Evolutionary conservation across 2,888 invertebrate genomes (phyloP).

Genomic region (Xanthia icteritia): DNA sequence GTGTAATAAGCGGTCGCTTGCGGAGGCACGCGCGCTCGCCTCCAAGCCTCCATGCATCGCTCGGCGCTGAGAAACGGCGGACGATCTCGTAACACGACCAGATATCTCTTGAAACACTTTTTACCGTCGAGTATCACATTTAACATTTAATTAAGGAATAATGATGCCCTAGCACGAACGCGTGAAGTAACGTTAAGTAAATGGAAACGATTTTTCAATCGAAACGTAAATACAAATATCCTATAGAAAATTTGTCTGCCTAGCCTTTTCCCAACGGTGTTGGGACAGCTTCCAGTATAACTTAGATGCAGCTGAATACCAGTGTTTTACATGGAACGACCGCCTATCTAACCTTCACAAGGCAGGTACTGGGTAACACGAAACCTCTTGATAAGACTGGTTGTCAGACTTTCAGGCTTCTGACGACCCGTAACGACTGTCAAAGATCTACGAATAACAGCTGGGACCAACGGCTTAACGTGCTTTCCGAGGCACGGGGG

Average conservation of each 20-base stretch:
- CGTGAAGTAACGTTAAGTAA: background rate
- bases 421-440: no score
- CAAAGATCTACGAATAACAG: background rate
- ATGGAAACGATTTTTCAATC: background rate
- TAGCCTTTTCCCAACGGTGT: background rate
- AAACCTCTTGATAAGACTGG: background rate
- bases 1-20: slow-evolving; percentile 77
- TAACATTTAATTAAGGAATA: slow-evolving; percentile 36
- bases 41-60: slow-evolving; percentile 44
- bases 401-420: no score
- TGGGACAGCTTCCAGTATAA: background rate
- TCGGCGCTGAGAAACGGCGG: slow-evolving; percentile 67
- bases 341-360: background rate
- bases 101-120: slow-evolving; percentile 43
- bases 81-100: slow-evolving; percentile 64
- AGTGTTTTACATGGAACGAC: background rate
- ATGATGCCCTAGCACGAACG: background rate
- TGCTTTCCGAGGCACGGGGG: background rate
- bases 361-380: background rate
- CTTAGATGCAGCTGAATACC: background rate
- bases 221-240: background rate
- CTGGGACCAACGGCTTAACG: background rate
- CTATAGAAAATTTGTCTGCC: background rate
- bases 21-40: slow-evolving; percentile 67
- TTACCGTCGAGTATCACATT: slow-evolving; percentile 40